Conservation (phyloP, 2,113 vertebrate genomes). For the Grammomys surdaster region DNA sequence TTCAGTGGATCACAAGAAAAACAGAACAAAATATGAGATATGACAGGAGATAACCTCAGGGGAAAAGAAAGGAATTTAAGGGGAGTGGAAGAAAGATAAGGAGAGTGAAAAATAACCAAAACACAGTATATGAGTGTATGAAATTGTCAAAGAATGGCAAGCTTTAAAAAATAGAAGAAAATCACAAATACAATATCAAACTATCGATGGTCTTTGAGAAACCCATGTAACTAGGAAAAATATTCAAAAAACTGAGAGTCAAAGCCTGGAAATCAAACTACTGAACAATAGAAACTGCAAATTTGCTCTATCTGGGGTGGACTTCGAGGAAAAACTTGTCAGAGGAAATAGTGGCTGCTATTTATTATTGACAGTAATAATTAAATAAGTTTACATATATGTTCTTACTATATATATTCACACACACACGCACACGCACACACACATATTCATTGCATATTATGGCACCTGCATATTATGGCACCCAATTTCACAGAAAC, state of each 20-base stretch:
- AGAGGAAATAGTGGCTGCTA: background rate
- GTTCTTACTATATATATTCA: too few relatives aligned
- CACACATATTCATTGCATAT: background rate
- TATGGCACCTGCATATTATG: background rate
- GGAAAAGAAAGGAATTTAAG: background rate
- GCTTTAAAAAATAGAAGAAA: background rate
- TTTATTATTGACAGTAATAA: background rate
- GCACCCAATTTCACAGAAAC: background rate
- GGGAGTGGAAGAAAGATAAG: background rate
- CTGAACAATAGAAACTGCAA: background rate
- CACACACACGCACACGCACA: too few relatives aligned
- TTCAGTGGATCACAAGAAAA: background rate
- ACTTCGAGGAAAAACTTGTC: background rate
- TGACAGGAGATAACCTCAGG: background rate
- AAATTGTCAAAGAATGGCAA: background rate
- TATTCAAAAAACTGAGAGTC: background rate
- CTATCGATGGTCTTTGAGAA: background rate
- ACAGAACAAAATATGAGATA: background rate
- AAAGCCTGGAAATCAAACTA: background rate
- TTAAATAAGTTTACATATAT: too few relatives aligned
- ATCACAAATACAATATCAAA: background rate
- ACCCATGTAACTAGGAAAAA: background rate
- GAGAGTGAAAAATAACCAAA: background rate
- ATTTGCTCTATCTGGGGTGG: background rate
- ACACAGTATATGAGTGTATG: too few relatives aligned